A percentile compares a stretch with the other conserved stretches of the same genome.
Conservation (phyloP, 2,888 invertebrate genomes). For the Andrena chrysosceles region DNA sequence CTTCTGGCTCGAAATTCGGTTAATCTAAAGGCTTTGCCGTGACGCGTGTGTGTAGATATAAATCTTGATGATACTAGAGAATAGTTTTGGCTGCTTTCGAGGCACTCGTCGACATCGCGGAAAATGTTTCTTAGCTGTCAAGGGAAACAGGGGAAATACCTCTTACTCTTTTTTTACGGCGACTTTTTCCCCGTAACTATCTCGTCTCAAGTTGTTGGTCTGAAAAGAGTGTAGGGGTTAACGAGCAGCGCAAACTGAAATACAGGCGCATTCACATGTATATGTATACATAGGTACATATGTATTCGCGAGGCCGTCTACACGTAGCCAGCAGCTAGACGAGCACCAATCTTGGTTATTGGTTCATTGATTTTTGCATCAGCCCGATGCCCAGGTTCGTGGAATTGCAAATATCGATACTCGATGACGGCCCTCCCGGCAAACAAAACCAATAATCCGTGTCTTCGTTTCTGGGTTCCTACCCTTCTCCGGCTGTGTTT, state of each 20-base stretch:
- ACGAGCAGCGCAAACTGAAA: constrained; percentile 55
- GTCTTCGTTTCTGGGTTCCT: constrained; percentile 41
- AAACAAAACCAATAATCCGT: constrained; percentile 72
- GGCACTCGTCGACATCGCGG: background rate
- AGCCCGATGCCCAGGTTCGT: constrained; percentile 64
- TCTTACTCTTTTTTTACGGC: constrained; percentile 20
- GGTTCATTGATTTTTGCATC: constrained; percentile 78
- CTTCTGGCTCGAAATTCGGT: constrained; percentile 10
- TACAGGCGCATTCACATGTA: constrained; percentile 34
- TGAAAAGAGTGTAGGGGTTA: constrained; percentile 60
- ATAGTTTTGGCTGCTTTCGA: background rate
- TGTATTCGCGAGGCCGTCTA: constrained; percentile 7
- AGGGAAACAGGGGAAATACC: background rate
- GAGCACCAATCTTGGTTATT: constrained; percentile 71
- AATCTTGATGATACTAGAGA: too few species aligned
- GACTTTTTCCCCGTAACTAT: constrained; percentile 37
- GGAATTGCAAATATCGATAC: constrained; percentile 75
- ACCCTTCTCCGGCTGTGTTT: constrained; percentile 2
- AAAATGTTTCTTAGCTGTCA: constrained; percentile 5
- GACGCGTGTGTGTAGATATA: too few species aligned
- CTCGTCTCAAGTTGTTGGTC: constrained; percentile 54
- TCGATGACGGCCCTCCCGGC: constrained; percentile 68
- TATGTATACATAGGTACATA: too few species aligned
- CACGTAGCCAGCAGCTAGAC: constrained; percentile 42
- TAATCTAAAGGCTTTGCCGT: background rate